Evolutionary conservation across 2,888 invertebrate species (phyloP), one percentile per base, ranked within the genome.

Genomic region (Drosophila phalerata): DNA sequence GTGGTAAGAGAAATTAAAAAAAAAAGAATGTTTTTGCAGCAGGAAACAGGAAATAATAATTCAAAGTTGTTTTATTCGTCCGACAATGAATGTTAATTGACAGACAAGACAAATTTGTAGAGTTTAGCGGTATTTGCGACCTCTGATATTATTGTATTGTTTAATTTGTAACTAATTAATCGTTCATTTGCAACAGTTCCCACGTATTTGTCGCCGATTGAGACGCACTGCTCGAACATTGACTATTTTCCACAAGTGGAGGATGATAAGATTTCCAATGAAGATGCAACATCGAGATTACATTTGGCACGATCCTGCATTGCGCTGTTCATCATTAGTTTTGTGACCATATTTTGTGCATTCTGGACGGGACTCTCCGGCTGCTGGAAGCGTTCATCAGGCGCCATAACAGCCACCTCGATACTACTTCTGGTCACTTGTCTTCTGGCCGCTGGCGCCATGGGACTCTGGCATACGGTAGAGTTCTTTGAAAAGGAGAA

Each of bases 281-380:
- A 92, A 56, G 97, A 97, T 92, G 97, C 97, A 83, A 96, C 97
- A 95, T 96, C 97, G 76, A 95, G 96, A 93, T 89, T 95, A 86
- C 94, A 95, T 93, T 96, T 99, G 96, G 97, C 98, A 79, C 95
- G 99, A 81, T 97, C 98, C 64, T 97, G 97, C 93, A 96, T 98
- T 91, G 98, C 97, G 38, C 94, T 98, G 83, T 98, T 98, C 94
- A 97, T 98, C 90, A 95, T 98, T 28, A 97, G 97, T 53, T 97
- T 99, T 93, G 94, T 98, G 85, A 95, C 97, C 47, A 96, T 98
- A 81, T 97, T 98, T 93, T 95, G 98, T 85, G 97, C 98, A 22
- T 98, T 98, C 93, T 97, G 98, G 95, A 97, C 98, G 61, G 99
- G 99, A 67, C 96, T 98, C 13, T 97, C 98, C 34, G 98, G 99